Evolutionary conservation across 2,888 invertebrate genomes (phyloP).

Genomic region (Leptarthrus brevirostris): DNA sequence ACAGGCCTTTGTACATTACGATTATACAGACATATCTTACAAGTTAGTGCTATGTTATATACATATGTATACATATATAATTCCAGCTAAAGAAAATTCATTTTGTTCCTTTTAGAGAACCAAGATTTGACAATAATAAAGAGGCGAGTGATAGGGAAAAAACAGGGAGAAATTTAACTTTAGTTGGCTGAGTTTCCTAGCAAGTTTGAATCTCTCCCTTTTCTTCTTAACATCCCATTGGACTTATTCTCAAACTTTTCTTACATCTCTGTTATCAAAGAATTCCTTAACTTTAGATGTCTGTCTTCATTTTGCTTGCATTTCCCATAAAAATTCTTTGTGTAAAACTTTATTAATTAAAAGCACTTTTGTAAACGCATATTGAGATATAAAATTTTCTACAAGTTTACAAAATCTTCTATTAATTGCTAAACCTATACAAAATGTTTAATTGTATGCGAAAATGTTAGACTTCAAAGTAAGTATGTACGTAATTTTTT

Average conservation of each 20-base stretch:
- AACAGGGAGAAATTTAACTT: constrained; percentile 36
- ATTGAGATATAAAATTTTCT: too few relatives aligned
- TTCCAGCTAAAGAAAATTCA: not conserved
- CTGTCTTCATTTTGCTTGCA: not conserved
- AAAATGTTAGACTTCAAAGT: too few relatives aligned
- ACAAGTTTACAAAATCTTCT: too few relatives aligned
- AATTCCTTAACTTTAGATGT: constrained; percentile 7
- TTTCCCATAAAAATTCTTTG: constrained; percentile 21
- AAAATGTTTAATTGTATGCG: too few relatives aligned
- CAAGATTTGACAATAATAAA: not conserved
- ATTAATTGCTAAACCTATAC: too few relatives aligned
- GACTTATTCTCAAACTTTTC: constrained; percentile 10
- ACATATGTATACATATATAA: not conserved
- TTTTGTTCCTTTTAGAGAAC: not conserved
- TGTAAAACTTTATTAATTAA: constrained; percentile 49
- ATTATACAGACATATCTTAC: too few relatives aligned
- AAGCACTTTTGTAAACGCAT: not conserved
- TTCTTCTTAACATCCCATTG: constrained; percentile 6
- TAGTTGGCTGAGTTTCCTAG: constrained; percentile 11
- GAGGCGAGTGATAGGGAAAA: constrained; percentile 32
- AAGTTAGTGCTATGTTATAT: too few relatives aligned
- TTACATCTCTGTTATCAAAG: constrained; percentile 36
- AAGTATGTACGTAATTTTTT: too few relatives aligned
- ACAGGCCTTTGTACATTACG: not conserved
- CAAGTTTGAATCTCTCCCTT: not conserved